Evolutionary conservation across 2,113 vertebrate species (phyloP), one percentile per base, ranked within the genome.

Genomic region (Dasyprocta punctata): DNA sequence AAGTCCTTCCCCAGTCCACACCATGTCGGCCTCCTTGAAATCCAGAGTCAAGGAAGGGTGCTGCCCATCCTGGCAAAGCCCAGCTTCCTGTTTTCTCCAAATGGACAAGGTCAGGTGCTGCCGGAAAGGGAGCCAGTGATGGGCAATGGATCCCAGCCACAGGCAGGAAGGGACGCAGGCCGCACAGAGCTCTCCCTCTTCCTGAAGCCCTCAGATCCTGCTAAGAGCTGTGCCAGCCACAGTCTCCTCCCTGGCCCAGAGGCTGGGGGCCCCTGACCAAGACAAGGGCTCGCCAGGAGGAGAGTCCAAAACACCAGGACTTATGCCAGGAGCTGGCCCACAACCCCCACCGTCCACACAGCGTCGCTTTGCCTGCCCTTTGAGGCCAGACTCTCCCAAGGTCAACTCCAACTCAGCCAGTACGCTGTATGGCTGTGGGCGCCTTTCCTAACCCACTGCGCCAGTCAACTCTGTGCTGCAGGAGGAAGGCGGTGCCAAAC

Each of bases 1-100:
- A 4, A 14, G 89, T 47, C 60, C 63, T 58, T 33, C 78, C 65
- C 47, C 38, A 38, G 33, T 17, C 56, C 65, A 71, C 11, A 4
- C 83, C 49, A 58, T n/a, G 3, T 19, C 71, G 75, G 60, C 17
- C 56, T 63, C 82, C 93, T 93, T 11, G 0, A 60, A 82, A 54
- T 36, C 92, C 80, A 69, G 84, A 22, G 56, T 69, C 2, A 52
- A 96, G 95, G 87, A 98, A 97, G 92, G 92, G 77, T 38, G 93
- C 82, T 90, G 92, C 85, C 1, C 3, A 90, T 92, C 89, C 96
- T 97, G 96, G 97, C 93, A 96, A 65, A 97, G 85, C 60, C 84
- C 77, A 92, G 82, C 82, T 97, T 98, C 97, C 97, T 98, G 96
- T 97, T 98, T 98, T 96, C 95, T 98, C 77, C 75, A 94, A 95